phyloP scores from a whole-genome alignment of 30 jellyfish, hydroid and myxozoan species.

The Pelagia noctiluca region DNA sequence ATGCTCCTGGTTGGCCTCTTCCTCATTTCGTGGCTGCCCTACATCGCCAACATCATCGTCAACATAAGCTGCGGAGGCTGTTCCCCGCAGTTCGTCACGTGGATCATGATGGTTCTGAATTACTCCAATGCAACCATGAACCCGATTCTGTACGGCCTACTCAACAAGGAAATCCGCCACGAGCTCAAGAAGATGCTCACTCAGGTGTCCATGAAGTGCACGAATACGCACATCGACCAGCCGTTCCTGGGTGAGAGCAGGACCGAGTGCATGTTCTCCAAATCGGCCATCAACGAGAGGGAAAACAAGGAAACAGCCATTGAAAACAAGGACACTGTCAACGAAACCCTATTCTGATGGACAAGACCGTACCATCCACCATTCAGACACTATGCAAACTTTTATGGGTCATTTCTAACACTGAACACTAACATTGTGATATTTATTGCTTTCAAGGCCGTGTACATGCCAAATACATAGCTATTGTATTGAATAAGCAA shows the following conservation, averaged over 20 bases:
- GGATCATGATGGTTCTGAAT: slow-evolving; percentile 76
- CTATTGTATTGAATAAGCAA: too few relatives aligned
- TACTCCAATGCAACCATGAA: slow-evolving; percentile 77
- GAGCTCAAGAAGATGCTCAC: slow-evolving; percentile 48
- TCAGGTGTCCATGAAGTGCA: slow-evolving; percentile 41
- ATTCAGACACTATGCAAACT: too few relatives aligned
- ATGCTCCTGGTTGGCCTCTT: slow-evolving; percentile 84
- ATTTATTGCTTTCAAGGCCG: too few relatives aligned
- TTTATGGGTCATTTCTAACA: too few relatives aligned
- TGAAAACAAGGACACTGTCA: not conserved
- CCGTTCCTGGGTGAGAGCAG: slow-evolving; percentile 54
- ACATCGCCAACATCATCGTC: slow-evolving; percentile 64
- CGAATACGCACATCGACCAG: slow-evolving; percentile 44
- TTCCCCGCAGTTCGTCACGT: slow-evolving; percentile 48
- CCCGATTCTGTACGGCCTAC: slow-evolving; percentile 89
- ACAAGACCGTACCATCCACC: too few relatives aligned
- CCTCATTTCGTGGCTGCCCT: slow-evolving; percentile 75
- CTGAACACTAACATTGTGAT: too few relatives aligned
- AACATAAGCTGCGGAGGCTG: slow-evolving; percentile 61
- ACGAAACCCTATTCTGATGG: not conserved
- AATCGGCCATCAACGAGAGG: slow-evolving; percentile 30
- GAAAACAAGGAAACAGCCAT: too few relatives aligned
- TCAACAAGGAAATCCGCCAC: slow-evolving; percentile 75
- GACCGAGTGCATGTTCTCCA: slow-evolving; percentile 31
- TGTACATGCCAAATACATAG: too few relatives aligned